These are phyloP conservation scores for Tursiops truncatus DNA, from an alignment of 2,113 vertebrate genomes.

Conservation along the genomic window DNA sequence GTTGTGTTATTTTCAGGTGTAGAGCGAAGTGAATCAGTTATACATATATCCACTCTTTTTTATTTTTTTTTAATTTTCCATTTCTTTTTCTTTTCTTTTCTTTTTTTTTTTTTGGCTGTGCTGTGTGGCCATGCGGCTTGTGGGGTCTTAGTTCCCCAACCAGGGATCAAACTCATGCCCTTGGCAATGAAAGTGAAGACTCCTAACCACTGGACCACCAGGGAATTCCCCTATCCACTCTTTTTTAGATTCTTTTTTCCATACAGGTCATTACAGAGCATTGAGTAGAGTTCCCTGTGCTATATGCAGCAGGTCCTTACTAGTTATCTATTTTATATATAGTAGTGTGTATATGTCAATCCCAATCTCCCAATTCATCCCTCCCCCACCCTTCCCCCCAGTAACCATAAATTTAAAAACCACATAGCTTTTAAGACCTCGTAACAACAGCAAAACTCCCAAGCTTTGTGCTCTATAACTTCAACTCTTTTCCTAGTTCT, in stretches of 20 bases:
- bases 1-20: neutral
- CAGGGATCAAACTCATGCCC: neutral
- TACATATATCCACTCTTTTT: neutral
- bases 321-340: neutral
- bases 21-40: neutral
- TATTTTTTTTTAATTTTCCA: neutral
- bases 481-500: neutral
- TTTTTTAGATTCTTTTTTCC: neutral
- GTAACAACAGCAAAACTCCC: neutral
- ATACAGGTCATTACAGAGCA: neutral
- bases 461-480: neutral
- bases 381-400: neutral
- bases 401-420: neutral
- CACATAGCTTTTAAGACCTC: neutral
- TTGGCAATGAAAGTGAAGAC: neutral
- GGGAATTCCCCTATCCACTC: neutral
- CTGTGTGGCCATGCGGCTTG: neutral
- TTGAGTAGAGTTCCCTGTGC: neutral
- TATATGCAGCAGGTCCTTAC: neutral
- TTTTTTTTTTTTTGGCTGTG: too few species aligned
- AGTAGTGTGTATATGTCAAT: neutral
- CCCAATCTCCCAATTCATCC: neutral
- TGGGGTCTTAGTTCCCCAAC: neutral
- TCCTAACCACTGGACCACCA: neutral
- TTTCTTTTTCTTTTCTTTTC: neutral